A percentile compares a stretch with the other conserved stretches of the same genome.
Conservation (phyloP, 2,888 invertebrate genomes). For the Pheosia gnoma region DNA sequence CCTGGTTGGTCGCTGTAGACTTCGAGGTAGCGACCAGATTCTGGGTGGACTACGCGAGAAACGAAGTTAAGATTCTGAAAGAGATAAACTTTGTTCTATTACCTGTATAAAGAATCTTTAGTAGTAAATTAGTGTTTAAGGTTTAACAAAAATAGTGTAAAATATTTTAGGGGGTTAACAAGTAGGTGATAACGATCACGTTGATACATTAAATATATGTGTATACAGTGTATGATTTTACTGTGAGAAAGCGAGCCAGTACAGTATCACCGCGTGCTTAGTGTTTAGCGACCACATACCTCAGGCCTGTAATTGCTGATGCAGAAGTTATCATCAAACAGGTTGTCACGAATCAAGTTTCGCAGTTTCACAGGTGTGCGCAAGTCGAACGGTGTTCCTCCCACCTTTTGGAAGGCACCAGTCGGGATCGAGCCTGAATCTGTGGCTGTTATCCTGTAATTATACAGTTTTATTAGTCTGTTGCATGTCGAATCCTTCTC, state of each 20-base stretch:
- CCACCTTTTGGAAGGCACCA: conserved; percentile 78
- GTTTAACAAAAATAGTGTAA: too few species aligned
- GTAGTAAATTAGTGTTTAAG: too few species aligned
- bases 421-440: conserved; percentile 68
- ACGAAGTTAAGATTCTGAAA: conserved; percentile 62
- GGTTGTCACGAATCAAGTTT: conserved; percentile 86
- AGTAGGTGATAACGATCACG: too few species aligned
- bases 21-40: conserved; percentile 89
- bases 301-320: conserved; percentile 74
- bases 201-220: too few species aligned
- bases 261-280: too few species aligned
- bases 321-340: conserved; percentile 94
- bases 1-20: conserved; percentile 94
- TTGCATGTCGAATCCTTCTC: too few species aligned
- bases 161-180: too few species aligned
- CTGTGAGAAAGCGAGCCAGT: too few species aligned
- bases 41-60: conserved; percentile 85
- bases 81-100: too few species aligned
- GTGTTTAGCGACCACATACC: conserved; percentile 34
- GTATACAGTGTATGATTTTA: too few species aligned
- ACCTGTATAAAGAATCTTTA: too few species aligned
- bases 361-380: conserved; percentile 86
- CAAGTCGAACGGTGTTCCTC: conserved; percentile 89
- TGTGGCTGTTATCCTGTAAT: conserved; percentile 69
- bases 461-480: background rate